Evolutionary conservation across 2,797 vertebrate genomes (phyloP).

Genomic region (Arnoldichthys spilopterus): DNA sequence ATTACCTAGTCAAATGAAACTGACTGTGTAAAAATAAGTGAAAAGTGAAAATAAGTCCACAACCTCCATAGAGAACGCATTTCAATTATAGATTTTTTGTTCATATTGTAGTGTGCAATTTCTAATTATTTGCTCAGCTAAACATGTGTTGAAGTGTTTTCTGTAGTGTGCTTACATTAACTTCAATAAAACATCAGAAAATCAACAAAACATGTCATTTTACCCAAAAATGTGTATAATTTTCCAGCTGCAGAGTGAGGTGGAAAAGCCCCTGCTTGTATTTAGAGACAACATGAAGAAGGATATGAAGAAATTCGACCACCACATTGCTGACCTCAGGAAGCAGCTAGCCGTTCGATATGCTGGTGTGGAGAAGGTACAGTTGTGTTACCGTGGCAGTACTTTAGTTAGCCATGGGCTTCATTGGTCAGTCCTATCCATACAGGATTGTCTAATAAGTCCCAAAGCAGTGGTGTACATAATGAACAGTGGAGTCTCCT

Average conservation of each 20-base stretch:
- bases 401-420: neutral
- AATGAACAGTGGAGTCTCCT: neutral
- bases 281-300: slow-evolving; percentile 99
- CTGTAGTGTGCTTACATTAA: too few relatives aligned
- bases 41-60: too few relatives aligned
- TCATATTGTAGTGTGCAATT: too few relatives aligned
- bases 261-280: slow-evolving; percentile 92
- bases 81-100: too few relatives aligned
- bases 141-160: too few relatives aligned
- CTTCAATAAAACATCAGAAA: too few relatives aligned
- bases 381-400: neutral
- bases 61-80: too few relatives aligned
- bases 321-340: slow-evolving; percentile 91
- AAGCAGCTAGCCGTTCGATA: slow-evolving; percentile 94
- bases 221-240: neutral
- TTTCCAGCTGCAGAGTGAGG: slow-evolving; percentile 91
- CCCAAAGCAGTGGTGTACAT: neutral
- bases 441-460: neutral
- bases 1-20: too few relatives aligned
- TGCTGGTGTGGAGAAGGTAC: slow-evolving; percentile 79
- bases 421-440: neutral
- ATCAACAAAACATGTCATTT: too few relatives aligned
- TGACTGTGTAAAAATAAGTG: too few relatives aligned
- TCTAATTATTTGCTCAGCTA: too few relatives aligned
- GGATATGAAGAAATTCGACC: slow-evolving; percentile 97